Conservation (phyloP, 2,113 vertebrate species). For the Sinocyclocheilus grahami region DNA sequence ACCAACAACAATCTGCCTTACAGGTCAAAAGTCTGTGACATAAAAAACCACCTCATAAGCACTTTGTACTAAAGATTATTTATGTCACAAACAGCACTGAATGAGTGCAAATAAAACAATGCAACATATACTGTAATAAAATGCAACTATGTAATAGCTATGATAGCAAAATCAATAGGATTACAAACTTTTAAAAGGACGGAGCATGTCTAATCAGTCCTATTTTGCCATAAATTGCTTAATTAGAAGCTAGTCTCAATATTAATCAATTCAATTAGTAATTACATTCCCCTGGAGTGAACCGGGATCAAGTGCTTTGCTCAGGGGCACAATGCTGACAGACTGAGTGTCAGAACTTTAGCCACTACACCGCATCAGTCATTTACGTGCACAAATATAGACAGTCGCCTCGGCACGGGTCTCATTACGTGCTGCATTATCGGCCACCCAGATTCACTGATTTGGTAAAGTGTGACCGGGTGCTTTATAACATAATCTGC, state of each 20-base stretch:
- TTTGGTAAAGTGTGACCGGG: not conserved
- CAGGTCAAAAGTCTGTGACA: not conserved
- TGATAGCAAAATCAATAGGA: not conserved
- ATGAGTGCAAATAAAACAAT: no score
- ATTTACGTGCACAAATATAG: not conserved
- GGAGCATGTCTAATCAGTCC: not conserved
- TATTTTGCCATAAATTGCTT: not conserved
- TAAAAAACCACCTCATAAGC: not conserved
- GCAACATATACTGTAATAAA: not conserved
- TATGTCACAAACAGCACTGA: no score
- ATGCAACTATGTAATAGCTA: not conserved
- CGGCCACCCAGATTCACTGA: not conserved
- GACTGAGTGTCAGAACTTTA: not conserved
- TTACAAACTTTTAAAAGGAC: not conserved
- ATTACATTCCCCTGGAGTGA: not conserved
- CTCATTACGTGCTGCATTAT: not conserved
- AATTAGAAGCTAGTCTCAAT: not conserved
- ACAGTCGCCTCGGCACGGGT: not conserved
- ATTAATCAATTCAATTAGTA: not conserved
- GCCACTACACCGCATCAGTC: not conserved
- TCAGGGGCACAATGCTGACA: constrained; percentile 2
- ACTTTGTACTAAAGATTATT: no score
- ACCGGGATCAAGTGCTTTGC: not conserved
- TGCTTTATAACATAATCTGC: not conserved
- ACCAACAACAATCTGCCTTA: not conserved